Percentiles rank a stretch among this genome's conserved stretches.
Conservation (phyloP, 1,140 invertebrate genomes). For the Dreissena polymorpha region DNA sequence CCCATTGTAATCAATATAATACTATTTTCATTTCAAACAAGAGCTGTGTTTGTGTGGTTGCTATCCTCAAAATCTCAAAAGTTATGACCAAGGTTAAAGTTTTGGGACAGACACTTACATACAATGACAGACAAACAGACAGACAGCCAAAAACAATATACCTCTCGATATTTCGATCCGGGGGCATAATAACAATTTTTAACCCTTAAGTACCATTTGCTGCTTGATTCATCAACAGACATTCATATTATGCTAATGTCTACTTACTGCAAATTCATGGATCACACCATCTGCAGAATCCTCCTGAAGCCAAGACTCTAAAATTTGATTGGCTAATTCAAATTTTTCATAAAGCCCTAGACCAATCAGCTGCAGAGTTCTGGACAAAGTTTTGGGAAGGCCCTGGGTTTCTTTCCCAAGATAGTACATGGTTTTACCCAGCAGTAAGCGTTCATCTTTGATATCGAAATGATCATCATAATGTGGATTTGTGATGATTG, state of each 20-base stretch:
- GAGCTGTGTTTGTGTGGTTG: too few species aligned
- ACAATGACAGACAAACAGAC: too few species aligned
- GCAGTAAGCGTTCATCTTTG: conserved; percentile 66
- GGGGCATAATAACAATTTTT: too few species aligned
- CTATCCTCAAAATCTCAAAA: too few species aligned
- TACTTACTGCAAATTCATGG: conserved; percentile 59
- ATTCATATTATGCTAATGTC: background rate
- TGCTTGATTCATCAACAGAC: too few species aligned
- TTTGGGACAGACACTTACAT: too few species aligned
- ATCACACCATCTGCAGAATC: conserved; percentile 27
- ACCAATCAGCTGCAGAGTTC: conserved; percentile 65
- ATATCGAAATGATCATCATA: conserved; percentile 77
- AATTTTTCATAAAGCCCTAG: conserved; percentile 73
- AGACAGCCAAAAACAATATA: too few species aligned
- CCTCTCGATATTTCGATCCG: too few species aligned
- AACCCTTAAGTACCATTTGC: too few species aligned
- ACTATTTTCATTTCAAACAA: too few species aligned
- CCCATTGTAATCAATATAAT: too few species aligned
- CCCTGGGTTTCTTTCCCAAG: conserved; percentile 49
- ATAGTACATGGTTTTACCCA: conserved; percentile 70
- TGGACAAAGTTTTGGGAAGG: conserved; percentile 28
- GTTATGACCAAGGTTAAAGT: too few species aligned
- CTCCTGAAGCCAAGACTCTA: conserved; percentile 58
- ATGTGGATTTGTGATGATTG: conserved; percentile 62
- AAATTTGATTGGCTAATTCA: conserved; percentile 58